Conservation (phyloP, 2,797 vertebrate species). For the Syncerus caffer region DNA sequence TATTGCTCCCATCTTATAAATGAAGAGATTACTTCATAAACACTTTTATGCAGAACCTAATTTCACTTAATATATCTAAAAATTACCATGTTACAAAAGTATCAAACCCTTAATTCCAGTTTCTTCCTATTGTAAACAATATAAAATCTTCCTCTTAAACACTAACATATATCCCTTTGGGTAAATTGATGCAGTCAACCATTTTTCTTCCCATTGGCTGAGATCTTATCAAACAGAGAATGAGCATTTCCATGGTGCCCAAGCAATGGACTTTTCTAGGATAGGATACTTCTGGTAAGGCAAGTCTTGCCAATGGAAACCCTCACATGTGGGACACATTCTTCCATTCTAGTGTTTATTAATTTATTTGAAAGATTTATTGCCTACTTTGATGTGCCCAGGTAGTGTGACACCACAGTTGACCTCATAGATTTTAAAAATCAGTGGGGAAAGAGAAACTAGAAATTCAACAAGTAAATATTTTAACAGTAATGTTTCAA, state of each 20-base stretch:
- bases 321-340: neutral
- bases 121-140: neutral
- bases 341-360: neutral
- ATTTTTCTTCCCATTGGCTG: neutral
- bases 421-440: neutral
- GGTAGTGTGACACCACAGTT: neutral
- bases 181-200: neutral
- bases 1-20: neutral
- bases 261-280: neutral
- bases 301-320: neutral
- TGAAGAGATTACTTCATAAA: neutral
- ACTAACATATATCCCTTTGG: neutral
- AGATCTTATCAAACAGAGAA: neutral
- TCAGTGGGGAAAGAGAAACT: neutral
- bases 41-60: neutral
- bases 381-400: neutral
- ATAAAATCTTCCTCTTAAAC: neutral
- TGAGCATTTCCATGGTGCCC: neutral
- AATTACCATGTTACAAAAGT: neutral
- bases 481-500: neutral
- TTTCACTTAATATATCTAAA: neutral
- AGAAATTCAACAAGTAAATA: conserved; percentile 2
- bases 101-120: neutral
- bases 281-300: neutral
- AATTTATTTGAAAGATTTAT: neutral